Evolutionary conservation across 1,140 invertebrate genomes (phyloP).

Genomic region (Bilobella aurantiaca): DNA sequence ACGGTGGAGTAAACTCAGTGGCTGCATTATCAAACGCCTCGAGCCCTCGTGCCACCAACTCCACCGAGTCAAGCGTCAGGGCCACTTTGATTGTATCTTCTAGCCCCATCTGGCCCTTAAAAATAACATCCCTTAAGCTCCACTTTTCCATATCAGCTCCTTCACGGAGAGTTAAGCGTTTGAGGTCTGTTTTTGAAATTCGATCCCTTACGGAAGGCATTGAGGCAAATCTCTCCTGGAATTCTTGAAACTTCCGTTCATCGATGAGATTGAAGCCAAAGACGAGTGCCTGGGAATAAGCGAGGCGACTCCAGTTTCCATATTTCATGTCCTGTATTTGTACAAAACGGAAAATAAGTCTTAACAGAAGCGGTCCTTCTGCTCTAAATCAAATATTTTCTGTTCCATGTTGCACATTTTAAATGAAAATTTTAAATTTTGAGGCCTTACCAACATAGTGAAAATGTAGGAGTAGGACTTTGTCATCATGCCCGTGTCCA

Average conservation of each 20-base stretch:
- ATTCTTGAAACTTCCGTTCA: conserved; percentile 30
- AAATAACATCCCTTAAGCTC: not conserved
- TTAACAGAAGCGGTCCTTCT: too few relatives aligned
- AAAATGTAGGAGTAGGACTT: conserved; percentile 35
- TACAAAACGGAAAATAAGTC: conserved; percentile 11
- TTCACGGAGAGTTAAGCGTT: not conserved
- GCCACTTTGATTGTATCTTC: conserved; percentile 22
- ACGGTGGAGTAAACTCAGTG: conserved; percentile 23
- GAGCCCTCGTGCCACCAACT: conserved; percentile 29
- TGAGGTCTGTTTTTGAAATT: not conserved
- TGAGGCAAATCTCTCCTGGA: conserved; percentile 23
- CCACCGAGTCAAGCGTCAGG: conserved; percentile 32
- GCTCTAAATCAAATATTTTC: too few relatives aligned
- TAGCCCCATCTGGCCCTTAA: conserved; percentile 6
- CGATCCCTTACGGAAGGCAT: not conserved
- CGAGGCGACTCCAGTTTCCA: conserved; percentile 33
- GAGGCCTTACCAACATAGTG: conserved; percentile 34
- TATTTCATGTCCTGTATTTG: conserved; percentile 30
- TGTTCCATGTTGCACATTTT: too few relatives aligned
- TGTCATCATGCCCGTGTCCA: conserved; percentile 35
- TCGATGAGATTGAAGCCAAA: conserved; percentile 34
- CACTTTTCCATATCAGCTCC: not conserved
- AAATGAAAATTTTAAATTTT: too few relatives aligned
- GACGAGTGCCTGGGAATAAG: conserved; percentile 33
- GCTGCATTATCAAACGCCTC: conserved; percentile 24